Base-by-base conservation (phyloP, 2,113 vertebrate species). In the Syngnathus scovelli region DNA sequence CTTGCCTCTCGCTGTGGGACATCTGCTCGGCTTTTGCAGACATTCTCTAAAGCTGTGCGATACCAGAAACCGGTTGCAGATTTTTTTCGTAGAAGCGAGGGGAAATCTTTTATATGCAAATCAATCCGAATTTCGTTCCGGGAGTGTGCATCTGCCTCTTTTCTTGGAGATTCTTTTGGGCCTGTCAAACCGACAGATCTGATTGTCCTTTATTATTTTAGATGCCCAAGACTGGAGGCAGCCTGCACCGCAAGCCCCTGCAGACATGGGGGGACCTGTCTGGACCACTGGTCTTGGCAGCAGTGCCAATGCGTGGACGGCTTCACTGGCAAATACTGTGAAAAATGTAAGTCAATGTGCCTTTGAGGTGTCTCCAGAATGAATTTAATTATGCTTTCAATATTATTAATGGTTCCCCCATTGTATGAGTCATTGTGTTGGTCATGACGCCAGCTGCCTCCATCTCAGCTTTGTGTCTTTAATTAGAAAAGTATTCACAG, bases 271-370 rank as follows among this genome's bases (percentile, higher is more conserved):
- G 95, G 93, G 67, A 94, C 92, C 6, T 99, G 97, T 68, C 71
- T 93, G 7, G 97, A 99, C 82, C 91, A 89, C 82, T 99, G 97
- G 97, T 99, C 95, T 0, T 98, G 96, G 96, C 95, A 97, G 80
- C 94, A 97, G 76, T 99, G 97, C 71, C 91, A 85, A 15, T 99
- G 97, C 66, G 85, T 78, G 41, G 94, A 96, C 6, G 96, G 96
- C 39, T 90, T 98, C 86, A 96, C 95, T 0, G 97, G 96, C 58
- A 94, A 90, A 63, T 91, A 92, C 89, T 99, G 97, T 71, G 97
- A 98, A 82, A 98, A 98, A 92, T 93, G 97, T 99, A 90, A 68
- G 93, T 79, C 27, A 7, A 64, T 69, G 16, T 37, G 64, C 49
- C 51, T 78, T 75, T 78, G 75, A 79, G 78, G 67, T 69, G 56